A percentile compares a stretch with the other conserved stretches of the same genome.
These are phyloP conservation scores for Ylistrum balloti DNA, from an alignment of 1,140 invertebrate genomes.

Conservation along the genomic window DNA sequence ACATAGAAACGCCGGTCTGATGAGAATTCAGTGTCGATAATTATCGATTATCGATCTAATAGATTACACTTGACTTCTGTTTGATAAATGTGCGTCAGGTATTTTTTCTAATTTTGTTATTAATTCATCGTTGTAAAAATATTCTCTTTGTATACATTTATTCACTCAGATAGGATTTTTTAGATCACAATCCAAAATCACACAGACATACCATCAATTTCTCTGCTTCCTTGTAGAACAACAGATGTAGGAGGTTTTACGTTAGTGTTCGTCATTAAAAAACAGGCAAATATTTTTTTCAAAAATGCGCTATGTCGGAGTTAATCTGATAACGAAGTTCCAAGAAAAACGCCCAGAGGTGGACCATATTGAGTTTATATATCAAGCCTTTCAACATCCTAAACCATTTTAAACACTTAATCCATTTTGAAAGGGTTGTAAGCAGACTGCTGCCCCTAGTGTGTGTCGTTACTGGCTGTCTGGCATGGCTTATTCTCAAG, in stretches of 20 bases:
- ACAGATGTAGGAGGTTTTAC: too few species aligned
- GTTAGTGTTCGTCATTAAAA: background rate
- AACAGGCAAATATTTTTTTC: too few species aligned
- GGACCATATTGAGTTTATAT: background rate
- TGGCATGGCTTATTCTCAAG: background rate
- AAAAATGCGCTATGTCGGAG: too few species aligned
- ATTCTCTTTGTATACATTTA: too few species aligned
- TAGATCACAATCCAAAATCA: too few species aligned
- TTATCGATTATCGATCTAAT: background rate
- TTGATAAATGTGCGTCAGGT: too few species aligned
- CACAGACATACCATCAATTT: too few species aligned
- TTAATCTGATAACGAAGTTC: background rate
- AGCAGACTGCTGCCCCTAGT: background rate
- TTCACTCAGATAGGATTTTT: too few species aligned
- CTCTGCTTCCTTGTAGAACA: too few species aligned
- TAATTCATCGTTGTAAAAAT: too few species aligned
- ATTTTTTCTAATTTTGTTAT: too few species aligned
- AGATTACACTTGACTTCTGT: background rate
- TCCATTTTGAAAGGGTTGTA: slow-evolving; percentile 6
- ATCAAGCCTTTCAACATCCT: slow-evolving; percentile 3
- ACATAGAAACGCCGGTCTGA: background rate
- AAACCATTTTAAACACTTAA: slow-evolving; percentile 21
- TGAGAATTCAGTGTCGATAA: background rate
- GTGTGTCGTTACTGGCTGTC: background rate
- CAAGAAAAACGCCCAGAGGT: background rate